Evolutionary conservation across 2,888 invertebrate genomes (phyloP), one percentile per base, ranked within the genome.

Genomic region (Mamestra brassicae): DNA sequence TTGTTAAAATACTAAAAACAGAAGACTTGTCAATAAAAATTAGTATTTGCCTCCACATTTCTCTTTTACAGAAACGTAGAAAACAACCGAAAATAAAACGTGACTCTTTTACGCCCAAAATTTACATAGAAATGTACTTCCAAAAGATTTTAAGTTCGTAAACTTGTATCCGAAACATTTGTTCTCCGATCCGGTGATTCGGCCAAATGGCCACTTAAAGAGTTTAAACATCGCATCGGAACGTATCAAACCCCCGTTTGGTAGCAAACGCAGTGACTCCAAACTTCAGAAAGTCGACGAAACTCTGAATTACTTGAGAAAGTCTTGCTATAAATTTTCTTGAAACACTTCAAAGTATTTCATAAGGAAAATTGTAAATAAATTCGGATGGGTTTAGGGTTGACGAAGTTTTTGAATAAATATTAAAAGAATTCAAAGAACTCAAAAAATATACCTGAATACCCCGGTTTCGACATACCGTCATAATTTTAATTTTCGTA

Each of bases 361-460:
- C 92, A 91, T 92, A 93, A 91, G 91, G 93, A 94, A 94, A 94
- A 93, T 94, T 92, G 90, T 92, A 93, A 93, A 94, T 91, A 92
- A 90, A 90, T 90, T 91, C 71, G 74, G 80, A 84, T 80, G 83
- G 45, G 61, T 69, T n/a, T 76, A 90, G 91, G 92, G 92, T 58
- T 92, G 89, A 17, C 57, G n/a, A 26, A 13, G 7, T 10, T 26
- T 38, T 4, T 2, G 15, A 8, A 60, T 11, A 15, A 15, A 38
- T 63, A 26, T 7, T 45, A 5, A 26, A 54, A 54, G 3, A 13
- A 47, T 47, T 4, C 13, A 34, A 34, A 4, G 5, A 7, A n/a
- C 0, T 0, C 4, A 6, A 0, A 10, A 15, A 6, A 6, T 15
- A 54, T 13, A 26, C 4, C 4, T 4, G 26, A 55, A 55, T 55